Evolutionary conservation across 2,113 vertebrate genomes (phyloP).

Genomic region (Oreotrochilus melanogaster): DNA sequence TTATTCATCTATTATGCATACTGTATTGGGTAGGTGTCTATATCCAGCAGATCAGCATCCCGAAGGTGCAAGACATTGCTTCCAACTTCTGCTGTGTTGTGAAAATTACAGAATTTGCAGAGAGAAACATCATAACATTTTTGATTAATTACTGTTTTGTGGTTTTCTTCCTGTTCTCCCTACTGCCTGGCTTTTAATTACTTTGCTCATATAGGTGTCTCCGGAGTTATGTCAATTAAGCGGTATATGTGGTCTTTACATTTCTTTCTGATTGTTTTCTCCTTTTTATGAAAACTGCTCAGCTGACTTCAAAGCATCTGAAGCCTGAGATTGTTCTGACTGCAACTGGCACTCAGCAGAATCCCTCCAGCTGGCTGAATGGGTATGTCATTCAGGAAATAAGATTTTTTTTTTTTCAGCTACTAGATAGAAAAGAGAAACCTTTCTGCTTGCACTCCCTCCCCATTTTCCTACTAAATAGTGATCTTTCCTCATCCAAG

Average conservation of each 20-base stretch:
- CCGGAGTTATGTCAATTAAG: neutral
- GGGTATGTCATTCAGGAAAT: neutral
- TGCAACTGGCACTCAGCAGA: neutral
- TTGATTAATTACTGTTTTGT: slow-evolving; percentile 6
- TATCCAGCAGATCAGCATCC: neutral
- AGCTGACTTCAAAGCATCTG: neutral
- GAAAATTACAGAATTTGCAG: neutral
- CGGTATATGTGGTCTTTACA: neutral
- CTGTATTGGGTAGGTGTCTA: neutral
- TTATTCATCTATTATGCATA: slow-evolving; percentile 37
- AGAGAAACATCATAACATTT: neutral
- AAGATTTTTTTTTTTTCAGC: neutral
- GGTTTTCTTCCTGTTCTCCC: slow-evolving; percentile 19
- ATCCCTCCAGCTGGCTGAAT: neutral
- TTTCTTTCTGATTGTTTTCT: neutral
- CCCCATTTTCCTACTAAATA: neutral
- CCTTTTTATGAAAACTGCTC: neutral
- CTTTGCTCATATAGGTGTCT: neutral
- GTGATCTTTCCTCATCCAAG: neutral
- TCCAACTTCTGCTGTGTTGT: neutral
- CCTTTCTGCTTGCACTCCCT: neutral
- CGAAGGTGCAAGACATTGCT: neutral
- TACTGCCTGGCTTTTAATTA: slow-evolving; percentile 39
- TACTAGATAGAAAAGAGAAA: slow-evolving; percentile 31
- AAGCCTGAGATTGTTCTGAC: neutral